These are phyloP conservation scores for Acanthurus tractus DNA, from an alignment of 2,797 vertebrate species.

Conservation along the genomic window DNA sequence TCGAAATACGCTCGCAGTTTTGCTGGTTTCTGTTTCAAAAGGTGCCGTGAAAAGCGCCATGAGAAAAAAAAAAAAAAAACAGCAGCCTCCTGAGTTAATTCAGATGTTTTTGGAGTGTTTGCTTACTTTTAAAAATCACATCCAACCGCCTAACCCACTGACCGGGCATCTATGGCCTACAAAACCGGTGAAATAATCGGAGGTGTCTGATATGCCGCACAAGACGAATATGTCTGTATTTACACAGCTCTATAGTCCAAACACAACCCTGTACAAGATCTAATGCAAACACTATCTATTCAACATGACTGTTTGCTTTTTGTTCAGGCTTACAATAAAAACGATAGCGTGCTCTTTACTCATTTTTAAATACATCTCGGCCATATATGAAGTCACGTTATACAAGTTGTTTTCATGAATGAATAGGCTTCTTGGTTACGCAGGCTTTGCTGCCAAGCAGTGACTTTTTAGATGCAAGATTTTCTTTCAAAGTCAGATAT, in stretches of 20 bases:
- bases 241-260: constrained; percentile 70
- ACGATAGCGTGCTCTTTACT: constrained; percentile 47
- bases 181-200: constrained; percentile 79
- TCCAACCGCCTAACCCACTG: constrained; percentile 68
- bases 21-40: constrained; percentile 25
- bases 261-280: constrained; percentile 67
- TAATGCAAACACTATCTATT: constrained; percentile 70
- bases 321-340: constrained; percentile 54
- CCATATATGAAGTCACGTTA: constrained; percentile 43
- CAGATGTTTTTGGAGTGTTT: constrained; percentile 69
- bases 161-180: constrained; percentile 56
- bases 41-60: constrained; percentile 9
- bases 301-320: constrained; percentile 63
- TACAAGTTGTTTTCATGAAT: constrained; percentile 10
- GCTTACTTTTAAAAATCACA: constrained; percentile 72
- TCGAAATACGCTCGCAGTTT: constrained; percentile 20
- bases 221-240: constrained; percentile 73
- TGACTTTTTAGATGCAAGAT: constrained; percentile 24
- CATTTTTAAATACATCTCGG: constrained; percentile 42
- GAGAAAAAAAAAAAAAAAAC: constrained; percentile 48
- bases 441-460: constrained; percentile 18
- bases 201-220: constrained; percentile 77
- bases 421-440: constrained; percentile 28
- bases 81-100: constrained; percentile 37
- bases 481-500: constrained; percentile 9